Base-by-base conservation (phyloP, 2,797 vertebrate species). In the Atherinosoma microstoma region DNA sequence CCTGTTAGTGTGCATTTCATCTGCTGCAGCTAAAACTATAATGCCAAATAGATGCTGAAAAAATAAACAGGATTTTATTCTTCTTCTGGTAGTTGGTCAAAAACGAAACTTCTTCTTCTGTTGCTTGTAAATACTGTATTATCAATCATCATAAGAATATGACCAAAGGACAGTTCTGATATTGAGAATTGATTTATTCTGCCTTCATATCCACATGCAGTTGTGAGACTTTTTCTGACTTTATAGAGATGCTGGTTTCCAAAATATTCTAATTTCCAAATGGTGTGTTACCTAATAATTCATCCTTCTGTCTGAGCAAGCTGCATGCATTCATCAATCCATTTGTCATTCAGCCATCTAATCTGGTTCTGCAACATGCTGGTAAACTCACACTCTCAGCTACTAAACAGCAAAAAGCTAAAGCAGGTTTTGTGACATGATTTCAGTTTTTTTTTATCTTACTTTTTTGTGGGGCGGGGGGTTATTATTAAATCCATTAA, bases 181-280 rank as follows among this genome's bases (percentile, higher is more conserved):
- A n/a, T 67, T 24, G 4, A 58, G 2, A 64, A 49, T 29, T 53
- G 18, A 45, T 56, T 75, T 11, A 45, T 59, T 32, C 29, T 24
- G 8, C 65, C 20, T 13, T 22, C 64, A 16, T 54, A 24, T 57
- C 29, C 34, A 24, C 27, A 73, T 12, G n/a, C 2, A 60, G 58
- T 34, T 60, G 51, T 15, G 29, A 51, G 54, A 53, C 13, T 58
- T 6, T 57, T 45, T 62, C 32, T 20, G 24, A 27, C 18, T n/a
- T 40, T 32, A 56, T 18, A 42, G 11, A 42, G 4, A 20, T 18
- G 36, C 53, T 18, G 6, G 30, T 11, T 32, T 72, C 49, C n/a
- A 30, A 24, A 58, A 58, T 36, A 47, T 64, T 78, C 11, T 49
- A 53, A 75, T 82, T 78, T 85, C 42, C 10, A 49, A 75, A 70